Percentiles rank a stretch among this genome's conserved stretches.
Conservation (phyloP, 2,888 invertebrate species). For the Heteromyza rotundicornis region DNA sequence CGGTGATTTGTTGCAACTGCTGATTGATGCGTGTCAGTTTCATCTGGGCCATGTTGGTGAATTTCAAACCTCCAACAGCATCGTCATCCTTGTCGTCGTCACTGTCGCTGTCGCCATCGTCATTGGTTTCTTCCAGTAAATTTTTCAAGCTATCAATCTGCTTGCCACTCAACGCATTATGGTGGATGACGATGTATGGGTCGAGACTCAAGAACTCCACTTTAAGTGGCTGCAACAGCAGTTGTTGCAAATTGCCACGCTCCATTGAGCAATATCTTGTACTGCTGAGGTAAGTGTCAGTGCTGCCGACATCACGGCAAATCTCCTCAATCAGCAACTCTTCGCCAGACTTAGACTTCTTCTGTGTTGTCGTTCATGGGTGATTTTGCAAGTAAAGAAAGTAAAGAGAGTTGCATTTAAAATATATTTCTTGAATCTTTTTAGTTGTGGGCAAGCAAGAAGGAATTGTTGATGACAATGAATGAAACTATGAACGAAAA, state of each 20-base stretch:
- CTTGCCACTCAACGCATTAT: constrained; percentile 37
- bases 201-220: constrained; percentile 45
- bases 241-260: constrained; percentile 23
- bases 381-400: too few species aligned
- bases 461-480: too few species aligned
- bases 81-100: background rate
- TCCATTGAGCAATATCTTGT: constrained; percentile 32
- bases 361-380: too few species aligned
- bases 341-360: constrained; percentile 37
- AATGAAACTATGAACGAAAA: background rate
- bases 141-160: constrained; percentile 38
- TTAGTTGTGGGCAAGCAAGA: background rate
- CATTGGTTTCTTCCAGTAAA: constrained; percentile 33
- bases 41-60: constrained; percentile 34
- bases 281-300: constrained; percentile 12
- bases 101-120: constrained; percentile 10
- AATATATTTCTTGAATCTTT: too few species aligned
- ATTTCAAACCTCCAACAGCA: constrained; percentile 24
- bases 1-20: constrained; percentile 28
- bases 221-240: constrained; percentile 37
- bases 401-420: too few species aligned
- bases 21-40: constrained; percentile 25
- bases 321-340: constrained; percentile 44
- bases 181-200: constrained; percentile 46
- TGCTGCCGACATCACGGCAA: constrained; percentile 40